Evolutionary conservation across 1,140 invertebrate species (phyloP).

Genomic region (Drosophila punjabiensis): DNA sequence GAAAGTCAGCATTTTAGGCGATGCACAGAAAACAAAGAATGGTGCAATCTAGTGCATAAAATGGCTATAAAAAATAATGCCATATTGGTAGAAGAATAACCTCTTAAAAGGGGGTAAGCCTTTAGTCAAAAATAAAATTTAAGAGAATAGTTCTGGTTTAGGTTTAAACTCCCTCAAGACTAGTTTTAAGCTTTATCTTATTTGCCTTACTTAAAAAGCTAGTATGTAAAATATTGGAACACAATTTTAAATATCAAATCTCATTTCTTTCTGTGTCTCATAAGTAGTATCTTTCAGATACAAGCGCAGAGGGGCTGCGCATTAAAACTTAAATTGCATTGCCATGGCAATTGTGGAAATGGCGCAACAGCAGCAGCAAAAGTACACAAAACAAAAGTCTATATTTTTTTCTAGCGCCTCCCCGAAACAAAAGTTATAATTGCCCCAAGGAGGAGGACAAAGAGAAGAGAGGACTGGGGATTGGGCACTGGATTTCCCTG

Average conservation of each 20-base stretch:
- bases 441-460: conserved; percentile 16
- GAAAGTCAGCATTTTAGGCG: conserved; percentile 59
- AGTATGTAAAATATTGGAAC: background rate
- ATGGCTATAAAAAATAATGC: no score
- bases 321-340: conserved; percentile 58
- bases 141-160: no score
- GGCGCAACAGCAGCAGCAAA: conserved; percentile 45
- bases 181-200: background rate
- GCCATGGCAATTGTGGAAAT: conserved; percentile 68
- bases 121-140: background rate
- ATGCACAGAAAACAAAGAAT: conserved; percentile 7
- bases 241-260: background rate
- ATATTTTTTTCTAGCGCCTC: conserved; percentile 18
- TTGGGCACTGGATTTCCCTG: conserved; percentile 7
- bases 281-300: conserved; percentile 57
- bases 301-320: conserved; percentile 47
- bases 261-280: background rate
- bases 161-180: background rate
- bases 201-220: background rate
- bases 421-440: conserved; percentile 53
- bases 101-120: background rate
- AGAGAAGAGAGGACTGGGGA: background rate
- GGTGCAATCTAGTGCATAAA: background rate
- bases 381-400: conserved; percentile 24
- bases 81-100: background rate